Evolutionary conservation across 2,797 vertebrate genomes (phyloP).

Genomic region (Lindbergichthys nudifrons): DNA sequence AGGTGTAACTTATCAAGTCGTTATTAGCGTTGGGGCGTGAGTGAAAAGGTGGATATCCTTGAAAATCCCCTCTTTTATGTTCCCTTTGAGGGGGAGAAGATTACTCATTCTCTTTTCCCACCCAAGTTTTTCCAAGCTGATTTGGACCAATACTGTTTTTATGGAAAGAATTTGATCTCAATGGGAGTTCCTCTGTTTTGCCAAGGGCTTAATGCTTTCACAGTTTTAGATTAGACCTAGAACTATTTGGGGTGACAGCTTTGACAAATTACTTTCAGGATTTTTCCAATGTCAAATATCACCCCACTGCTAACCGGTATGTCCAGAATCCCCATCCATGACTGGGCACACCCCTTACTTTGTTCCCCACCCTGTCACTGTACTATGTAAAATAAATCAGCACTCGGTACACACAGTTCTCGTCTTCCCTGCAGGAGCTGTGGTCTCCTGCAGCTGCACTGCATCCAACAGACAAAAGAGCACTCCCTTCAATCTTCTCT

Average conservation of each 20-base stretch:
- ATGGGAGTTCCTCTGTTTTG: conserved; percentile 76
- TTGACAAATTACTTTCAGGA: conserved; percentile 71
- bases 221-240: conserved; percentile 56
- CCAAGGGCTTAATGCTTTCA: conserved; percentile 65
- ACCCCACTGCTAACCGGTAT: conserved; percentile 48
- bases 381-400: conserved; percentile 50
- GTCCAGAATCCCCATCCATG: conserved; percentile 59
- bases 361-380: conserved; percentile 47
- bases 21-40: neutral
- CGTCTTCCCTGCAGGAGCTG: conserved; percentile 56
- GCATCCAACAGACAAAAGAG: conserved; percentile 75
- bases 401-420: conserved; percentile 49
- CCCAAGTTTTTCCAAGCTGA: conserved; percentile 55
- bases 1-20: conserved; percentile 14
- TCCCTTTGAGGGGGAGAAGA: conserved; percentile 37
- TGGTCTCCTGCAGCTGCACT: conserved; percentile 67
- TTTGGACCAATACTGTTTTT: conserved; percentile 47
- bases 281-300: conserved; percentile 70
- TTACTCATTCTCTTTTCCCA: conserved; percentile 53
- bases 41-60: conserved; percentile 24
- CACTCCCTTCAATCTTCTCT: conserved; percentile 60
- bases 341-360: conserved; percentile 40
- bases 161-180: conserved; percentile 66
- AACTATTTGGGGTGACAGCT: conserved; percentile 64
- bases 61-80: conserved; percentile 12